phyloP scores from a whole-genome alignment of 2,797 vertebrate genomes.

The Neosilurus mollespiculum region DNA sequence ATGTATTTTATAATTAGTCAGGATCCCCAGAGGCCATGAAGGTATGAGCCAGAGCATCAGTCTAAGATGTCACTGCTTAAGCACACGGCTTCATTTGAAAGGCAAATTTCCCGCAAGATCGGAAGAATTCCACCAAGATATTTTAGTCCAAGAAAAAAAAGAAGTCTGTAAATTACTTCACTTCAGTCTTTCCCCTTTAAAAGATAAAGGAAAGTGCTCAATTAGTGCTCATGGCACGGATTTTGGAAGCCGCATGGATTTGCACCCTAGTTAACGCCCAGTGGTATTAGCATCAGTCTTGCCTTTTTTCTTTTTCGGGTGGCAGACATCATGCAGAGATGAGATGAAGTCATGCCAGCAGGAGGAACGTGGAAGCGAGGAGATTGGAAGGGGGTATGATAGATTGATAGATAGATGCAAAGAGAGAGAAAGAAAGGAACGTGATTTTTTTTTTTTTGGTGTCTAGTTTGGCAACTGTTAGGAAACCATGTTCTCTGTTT shows the following conservation, averaged over 20 bases:
- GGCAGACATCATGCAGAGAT: constrained; percentile 10
- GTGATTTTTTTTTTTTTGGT: constrained; percentile 14
- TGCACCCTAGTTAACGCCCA: constrained; percentile 29
- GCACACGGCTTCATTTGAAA: constrained; percentile 65
- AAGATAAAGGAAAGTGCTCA: constrained; percentile 20
- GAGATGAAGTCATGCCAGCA: constrained; percentile 30
- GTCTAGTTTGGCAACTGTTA: constrained; percentile 31
- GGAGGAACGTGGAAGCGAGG: constrained; percentile 6
- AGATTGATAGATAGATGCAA: neutral
- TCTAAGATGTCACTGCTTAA: constrained; percentile 55
- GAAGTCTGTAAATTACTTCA: constrained; percentile 30
- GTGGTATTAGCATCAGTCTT: constrained; percentile 36
- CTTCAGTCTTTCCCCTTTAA: constrained; percentile 9
- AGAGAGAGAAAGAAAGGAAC: constrained; percentile 15
- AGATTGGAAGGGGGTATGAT: neutral
- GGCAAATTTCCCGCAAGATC: constrained; percentile 59
- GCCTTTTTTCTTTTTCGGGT: constrained; percentile 16
- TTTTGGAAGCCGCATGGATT: constrained; percentile 40
- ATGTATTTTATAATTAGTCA: constrained; percentile 77
- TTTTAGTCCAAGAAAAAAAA: constrained; percentile 48
- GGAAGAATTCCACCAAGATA: constrained; percentile 32
- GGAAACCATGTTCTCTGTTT: neutral
- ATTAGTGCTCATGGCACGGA: constrained; percentile 7
- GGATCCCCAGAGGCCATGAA: constrained; percentile 61
- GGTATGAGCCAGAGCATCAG: constrained; percentile 51